phyloP scores from a whole-genome alignment of 2,797 vertebrate species.

The Urocyon cinereoargenteus region DNA sequence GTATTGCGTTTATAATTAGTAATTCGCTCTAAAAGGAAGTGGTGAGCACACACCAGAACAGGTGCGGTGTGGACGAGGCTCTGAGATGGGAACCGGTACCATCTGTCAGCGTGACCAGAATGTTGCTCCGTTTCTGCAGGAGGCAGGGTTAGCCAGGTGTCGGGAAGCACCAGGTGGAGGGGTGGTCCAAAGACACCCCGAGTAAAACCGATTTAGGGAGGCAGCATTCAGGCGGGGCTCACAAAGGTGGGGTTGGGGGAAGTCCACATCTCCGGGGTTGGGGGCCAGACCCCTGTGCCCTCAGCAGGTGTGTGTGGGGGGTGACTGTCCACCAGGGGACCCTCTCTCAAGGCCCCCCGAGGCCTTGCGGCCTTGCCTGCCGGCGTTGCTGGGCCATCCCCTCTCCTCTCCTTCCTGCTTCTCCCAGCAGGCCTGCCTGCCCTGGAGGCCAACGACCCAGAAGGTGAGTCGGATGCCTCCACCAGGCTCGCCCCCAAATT shows the following conservation, averaged over 20 bases:
- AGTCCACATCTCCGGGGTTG: neutral
- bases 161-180: neutral
- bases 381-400: neutral
- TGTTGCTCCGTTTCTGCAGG: neutral
- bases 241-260: neutral
- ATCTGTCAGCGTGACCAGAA: neutral
- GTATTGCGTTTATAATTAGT: too few relatives aligned
- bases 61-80: neutral
- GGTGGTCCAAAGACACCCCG: neutral
- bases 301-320: neutral
- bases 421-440: conserved; percentile 60
- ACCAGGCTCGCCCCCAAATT: neutral
- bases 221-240: neutral
- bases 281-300: neutral
- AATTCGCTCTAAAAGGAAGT: neutral
- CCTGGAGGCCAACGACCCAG: conserved; percentile 65
- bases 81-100: neutral
- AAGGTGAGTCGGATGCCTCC: conserved; percentile 66
- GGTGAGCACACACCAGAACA: neutral
- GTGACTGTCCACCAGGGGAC: neutral
- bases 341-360: neutral
- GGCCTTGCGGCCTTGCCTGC: neutral
- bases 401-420: neutral
- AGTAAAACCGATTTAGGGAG: neutral
- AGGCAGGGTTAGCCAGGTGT: neutral